Evolutionary conservation across 2,113 vertebrate species (phyloP), one percentile per base, ranked within the genome.

Genomic region (Syngnathus typhle): DNA sequence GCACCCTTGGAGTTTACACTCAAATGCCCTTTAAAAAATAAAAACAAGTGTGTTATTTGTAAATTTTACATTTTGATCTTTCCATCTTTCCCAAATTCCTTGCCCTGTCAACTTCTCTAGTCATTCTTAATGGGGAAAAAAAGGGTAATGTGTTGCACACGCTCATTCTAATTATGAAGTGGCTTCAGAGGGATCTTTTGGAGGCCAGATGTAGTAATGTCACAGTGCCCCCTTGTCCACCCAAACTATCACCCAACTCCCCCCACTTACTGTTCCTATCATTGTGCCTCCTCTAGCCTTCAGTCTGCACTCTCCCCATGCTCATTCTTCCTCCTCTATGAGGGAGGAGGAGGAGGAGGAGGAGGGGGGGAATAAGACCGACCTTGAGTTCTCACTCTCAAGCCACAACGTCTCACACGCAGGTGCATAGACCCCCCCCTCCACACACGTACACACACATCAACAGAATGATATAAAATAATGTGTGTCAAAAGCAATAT

Each of bases 381-480:
- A 66, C 60, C 71, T 75, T 63, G 16, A 54, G 38, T 67, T 62
- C 49, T 90, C 89, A 88, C 78, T 87, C 74, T 56, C 71, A 83
- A 86, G 85, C 78, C 88, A 86, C 73, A 85, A 83, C 76, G 83
- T 74, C 54, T 67, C 65, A 63, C 74, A 55, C 74, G 58, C 81
- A 82, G 71, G 78, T 77, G 70, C 80, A 64, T 27, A 32, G 51
- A 6, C 47, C 23, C 65, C 64, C 62, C n/a, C 74, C 16, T 69
- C 66, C 67, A 55, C 65, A 32, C 67, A 43, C 72, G 56, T 71
- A 52, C 59, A n/a, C n/a, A 60, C 59, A 39, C 68, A 41, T 9
- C 62, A 52, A 5, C 52, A 16, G 13, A 18, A 47, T 16, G 5
- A 6, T 47, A 16, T 16, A 15, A 18, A 47, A 47, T 16, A 47